phyloP scores from a whole-genome alignment of 2,797 vertebrate genomes.

The Crocodylus rhombifer region DNA sequence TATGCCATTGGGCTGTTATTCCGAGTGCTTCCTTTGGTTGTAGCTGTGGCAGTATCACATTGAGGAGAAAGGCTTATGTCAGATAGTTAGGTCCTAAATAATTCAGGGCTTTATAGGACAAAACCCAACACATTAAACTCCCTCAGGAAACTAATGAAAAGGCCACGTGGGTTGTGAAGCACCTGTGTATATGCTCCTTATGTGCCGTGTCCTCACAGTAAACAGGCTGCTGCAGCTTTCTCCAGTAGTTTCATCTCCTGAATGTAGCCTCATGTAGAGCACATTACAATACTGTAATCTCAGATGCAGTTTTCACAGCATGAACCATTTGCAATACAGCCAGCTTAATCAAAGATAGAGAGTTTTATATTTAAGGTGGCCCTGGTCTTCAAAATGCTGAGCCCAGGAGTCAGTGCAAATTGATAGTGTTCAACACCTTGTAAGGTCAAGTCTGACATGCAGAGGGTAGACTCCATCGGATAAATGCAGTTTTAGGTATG shows the following conservation, averaged over 20 bases:
- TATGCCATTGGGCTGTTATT: not conserved
- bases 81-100: not conserved
- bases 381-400: not conserved
- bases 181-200: not conserved
- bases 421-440: not conserved
- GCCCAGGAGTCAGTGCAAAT: not conserved
- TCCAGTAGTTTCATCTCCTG: not conserved
- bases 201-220: not conserved
- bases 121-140: not conserved
- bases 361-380: not conserved
- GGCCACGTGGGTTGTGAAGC: not conserved
- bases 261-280: not conserved
- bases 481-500: not conserved
- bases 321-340: slow-evolving; percentile 39
- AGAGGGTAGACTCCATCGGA: not conserved
- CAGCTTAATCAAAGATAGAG: not conserved
- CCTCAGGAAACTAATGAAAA: not conserved
- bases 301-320: slow-evolving; percentile 26
- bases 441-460: not conserved
- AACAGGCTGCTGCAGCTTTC: slow-evolving; percentile 22
- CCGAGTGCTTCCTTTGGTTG: not conserved
- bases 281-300: not conserved
- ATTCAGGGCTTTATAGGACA: not conserved
- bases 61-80: not conserved
- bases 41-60: accelerated